These are phyloP conservation scores for Apodemus sylvaticus DNA, from an alignment of 2,113 vertebrate species.

Conservation along the genomic window DNA sequence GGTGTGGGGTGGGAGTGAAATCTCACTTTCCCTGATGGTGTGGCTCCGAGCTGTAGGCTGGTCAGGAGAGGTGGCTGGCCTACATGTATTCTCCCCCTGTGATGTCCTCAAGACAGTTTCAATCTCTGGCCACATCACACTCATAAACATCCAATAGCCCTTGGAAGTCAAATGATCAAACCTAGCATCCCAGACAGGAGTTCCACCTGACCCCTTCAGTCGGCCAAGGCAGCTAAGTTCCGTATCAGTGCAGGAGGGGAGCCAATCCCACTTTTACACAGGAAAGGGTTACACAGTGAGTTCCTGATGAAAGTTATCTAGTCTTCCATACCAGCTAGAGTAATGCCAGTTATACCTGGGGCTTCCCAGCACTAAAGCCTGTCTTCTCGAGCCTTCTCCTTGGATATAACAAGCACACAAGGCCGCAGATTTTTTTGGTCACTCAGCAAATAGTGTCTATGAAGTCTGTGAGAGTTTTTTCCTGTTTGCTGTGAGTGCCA, in stretches of 20 bases:
- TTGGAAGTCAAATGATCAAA: neutral
- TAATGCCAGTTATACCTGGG: neutral
- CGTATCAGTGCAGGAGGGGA: neutral
- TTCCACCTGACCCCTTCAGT: accelerated
- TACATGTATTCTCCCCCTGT: neutral
- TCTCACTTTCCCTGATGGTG: neutral
- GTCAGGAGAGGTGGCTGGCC: neutral
- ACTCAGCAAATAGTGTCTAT: accelerated
- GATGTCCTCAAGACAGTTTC: neutral
- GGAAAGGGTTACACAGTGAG: neutral
- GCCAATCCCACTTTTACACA: accelerated
- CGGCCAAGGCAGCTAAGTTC: too few species aligned
- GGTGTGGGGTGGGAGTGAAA: neutral
- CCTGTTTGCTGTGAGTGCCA: neutral
- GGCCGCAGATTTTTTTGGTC: neutral
- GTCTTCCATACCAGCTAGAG: accelerated
- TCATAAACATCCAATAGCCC: neutral
- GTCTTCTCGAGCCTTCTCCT: neutral
- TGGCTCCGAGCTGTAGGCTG: neutral
- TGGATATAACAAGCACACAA: neutral
- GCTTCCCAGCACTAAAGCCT: neutral
- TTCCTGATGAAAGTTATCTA: too few species aligned
- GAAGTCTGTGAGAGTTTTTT: neutral
- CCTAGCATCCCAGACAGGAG: accelerated
- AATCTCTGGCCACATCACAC: neutral